Conservation (phyloP, 2,888 invertebrate genomes). For the Calameuta pallipes region DNA sequence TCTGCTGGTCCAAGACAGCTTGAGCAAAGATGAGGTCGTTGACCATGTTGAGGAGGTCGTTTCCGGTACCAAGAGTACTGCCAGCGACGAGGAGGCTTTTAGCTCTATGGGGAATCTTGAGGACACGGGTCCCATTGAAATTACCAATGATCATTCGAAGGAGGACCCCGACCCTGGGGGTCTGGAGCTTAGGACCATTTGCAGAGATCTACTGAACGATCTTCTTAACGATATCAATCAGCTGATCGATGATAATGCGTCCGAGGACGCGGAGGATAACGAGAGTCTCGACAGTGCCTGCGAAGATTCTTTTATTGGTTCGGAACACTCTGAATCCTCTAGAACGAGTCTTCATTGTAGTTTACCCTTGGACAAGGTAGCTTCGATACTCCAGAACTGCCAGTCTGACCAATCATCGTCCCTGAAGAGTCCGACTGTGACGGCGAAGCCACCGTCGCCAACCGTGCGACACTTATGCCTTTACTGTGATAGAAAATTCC, state of each 20-base stretch:
- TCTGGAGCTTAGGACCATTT: constrained; percentile 45
- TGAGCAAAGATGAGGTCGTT: not conserved
- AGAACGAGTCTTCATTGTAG: constrained; percentile 58
- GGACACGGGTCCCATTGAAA: not conserved
- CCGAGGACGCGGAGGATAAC: not conserved
- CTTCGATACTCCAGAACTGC: constrained; percentile 54
- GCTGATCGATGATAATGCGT: constrained; percentile 36
- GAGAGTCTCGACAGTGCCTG: constrained; percentile 15
- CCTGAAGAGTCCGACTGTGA: constrained; percentile 11
- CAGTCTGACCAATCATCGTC: constrained; percentile 29
- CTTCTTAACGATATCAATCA: constrained; percentile 50
- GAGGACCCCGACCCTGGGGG: constrained; percentile 21
- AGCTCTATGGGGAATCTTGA: not conserved
- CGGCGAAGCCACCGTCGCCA: constrained; percentile 42
- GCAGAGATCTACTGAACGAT: constrained; percentile 53
- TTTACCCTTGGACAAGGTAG: constrained; percentile 58
- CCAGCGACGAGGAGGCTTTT: not conserved
- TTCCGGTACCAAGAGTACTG: not conserved
- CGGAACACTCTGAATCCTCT: constrained; percentile 8
- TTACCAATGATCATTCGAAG: not conserved
- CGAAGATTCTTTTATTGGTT: constrained; percentile 19
- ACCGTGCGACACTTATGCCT: constrained; percentile 57
- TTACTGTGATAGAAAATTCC: constrained; percentile 62
- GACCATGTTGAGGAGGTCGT: not conserved
- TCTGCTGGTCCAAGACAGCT: not conserved